phyloP scores from a whole-genome alignment of 1,140 invertebrate genomes.

The Chrysomallon squamiferum region DNA sequence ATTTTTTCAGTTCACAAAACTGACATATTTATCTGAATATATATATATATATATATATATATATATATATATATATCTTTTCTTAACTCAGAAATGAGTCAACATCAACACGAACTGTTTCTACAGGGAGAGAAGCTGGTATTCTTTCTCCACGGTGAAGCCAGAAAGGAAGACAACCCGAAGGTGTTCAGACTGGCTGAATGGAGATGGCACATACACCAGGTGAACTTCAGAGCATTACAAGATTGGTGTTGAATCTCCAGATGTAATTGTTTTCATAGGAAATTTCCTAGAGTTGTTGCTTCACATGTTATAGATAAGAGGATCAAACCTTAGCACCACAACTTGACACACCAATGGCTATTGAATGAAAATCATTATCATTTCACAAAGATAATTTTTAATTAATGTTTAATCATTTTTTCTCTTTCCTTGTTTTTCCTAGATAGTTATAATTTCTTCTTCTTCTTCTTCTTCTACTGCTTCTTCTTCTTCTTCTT shows the following conservation, averaged over 20 bases:
- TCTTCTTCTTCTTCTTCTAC: too few species aligned
- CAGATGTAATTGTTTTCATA: slow-evolving; percentile 27
- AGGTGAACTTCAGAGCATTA: slow-evolving; percentile 93
- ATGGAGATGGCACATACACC: slow-evolving; percentile 76
- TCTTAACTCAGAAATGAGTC: slow-evolving; percentile 94
- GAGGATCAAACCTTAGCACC: too few species aligned
- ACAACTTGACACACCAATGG: too few species aligned
- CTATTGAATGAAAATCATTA: too few species aligned
- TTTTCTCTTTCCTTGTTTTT: too few species aligned
- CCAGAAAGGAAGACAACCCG: slow-evolving; percentile 85
- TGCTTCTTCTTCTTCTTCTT: too few species aligned
- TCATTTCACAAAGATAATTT: too few species aligned
- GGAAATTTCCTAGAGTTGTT: neutral
- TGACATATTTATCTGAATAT: too few species aligned
- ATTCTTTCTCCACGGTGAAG: slow-evolving; percentile 88
- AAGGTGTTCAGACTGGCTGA: slow-evolving; percentile 97
- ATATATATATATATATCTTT: too few species aligned
- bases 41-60: too few species aligned
- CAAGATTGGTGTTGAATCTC: slow-evolving; percentile 87
- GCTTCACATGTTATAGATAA: neutral
- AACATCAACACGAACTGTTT: slow-evolving; percentile 97
- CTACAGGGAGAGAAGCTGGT: slow-evolving; percentile 96
- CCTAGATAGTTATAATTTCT: too few species aligned
- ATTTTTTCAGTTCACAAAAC: neutral
- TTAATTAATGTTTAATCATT: too few species aligned